Conservation (phyloP, 2,113 vertebrate species). For the Bubo bubo region DNA sequence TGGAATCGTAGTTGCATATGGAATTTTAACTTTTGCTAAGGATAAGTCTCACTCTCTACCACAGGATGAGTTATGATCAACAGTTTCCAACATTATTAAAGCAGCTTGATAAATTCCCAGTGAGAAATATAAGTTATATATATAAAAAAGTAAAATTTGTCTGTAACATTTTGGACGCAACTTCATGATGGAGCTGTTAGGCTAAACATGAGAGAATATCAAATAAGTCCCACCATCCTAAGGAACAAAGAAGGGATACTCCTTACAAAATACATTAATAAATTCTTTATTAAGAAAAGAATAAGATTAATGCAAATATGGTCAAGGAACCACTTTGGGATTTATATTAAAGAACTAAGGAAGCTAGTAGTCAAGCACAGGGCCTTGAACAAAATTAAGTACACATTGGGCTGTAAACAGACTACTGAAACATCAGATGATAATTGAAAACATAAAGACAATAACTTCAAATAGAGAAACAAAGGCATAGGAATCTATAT, state of each 20-base stretch:
- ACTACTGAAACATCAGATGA: accelerated
- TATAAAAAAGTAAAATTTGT: background rate
- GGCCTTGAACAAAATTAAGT: background rate
- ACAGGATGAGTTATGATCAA: background rate
- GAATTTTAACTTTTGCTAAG: background rate
- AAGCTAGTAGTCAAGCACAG: background rate
- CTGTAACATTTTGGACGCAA: background rate
- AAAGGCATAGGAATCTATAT: background rate
- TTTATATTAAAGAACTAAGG: background rate
- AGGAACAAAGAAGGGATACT: background rate
- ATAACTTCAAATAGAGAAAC: background rate
- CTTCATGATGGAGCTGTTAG: background rate
- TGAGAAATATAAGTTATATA: background rate
- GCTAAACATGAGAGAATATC: background rate
- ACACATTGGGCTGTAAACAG: background rate
- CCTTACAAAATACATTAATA: background rate
- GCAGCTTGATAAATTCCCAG: background rate
- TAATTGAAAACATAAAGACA: background rate
- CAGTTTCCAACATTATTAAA: background rate
- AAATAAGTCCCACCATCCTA: background rate
- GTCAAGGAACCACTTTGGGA: background rate
- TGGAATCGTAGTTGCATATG: background rate
- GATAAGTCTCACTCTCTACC: background rate
- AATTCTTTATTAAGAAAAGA: background rate
- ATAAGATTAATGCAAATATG: background rate